These are phyloP conservation scores for Sebastolobus alascanus DNA, from an alignment of 2,797 vertebrate species.

Conservation along the genomic window DNA sequence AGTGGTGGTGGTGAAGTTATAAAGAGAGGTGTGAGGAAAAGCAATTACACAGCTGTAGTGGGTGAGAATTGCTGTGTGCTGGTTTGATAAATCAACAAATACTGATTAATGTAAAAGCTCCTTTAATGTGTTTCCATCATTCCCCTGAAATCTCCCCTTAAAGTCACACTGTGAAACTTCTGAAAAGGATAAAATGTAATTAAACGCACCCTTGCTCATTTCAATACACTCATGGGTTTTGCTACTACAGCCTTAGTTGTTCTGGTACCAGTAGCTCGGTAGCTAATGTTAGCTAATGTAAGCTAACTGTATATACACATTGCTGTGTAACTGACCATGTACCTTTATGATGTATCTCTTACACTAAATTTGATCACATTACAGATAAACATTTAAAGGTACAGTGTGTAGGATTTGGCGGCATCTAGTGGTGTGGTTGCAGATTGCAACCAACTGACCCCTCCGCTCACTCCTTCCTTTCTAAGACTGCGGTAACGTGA, in stretches of 20 bases:
- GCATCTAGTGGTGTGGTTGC: too few species aligned
- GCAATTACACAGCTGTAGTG: background rate
- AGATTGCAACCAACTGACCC: too few species aligned
- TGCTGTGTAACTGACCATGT: background rate
- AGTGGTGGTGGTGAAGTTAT: constrained; percentile 16
- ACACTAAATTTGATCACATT: background rate
- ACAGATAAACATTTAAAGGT: background rate
- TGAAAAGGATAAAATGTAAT: background rate
- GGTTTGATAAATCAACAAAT: constrained; percentile 1
- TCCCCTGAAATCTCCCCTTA: background rate
- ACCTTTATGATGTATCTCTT: background rate
- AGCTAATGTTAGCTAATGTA: too few species aligned
- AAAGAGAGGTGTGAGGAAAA: constrained; percentile 22
- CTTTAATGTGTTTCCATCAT: background rate
- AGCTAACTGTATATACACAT: background rate
- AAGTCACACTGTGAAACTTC: background rate
- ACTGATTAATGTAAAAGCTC: background rate
- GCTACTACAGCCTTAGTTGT: background rate
- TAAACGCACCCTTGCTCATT: background rate
- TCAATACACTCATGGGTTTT: background rate
- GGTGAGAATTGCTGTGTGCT: background rate
- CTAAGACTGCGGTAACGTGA: too few species aligned
- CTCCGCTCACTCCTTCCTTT: too few species aligned
- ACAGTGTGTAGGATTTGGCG: too few species aligned
- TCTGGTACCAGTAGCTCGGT: background rate